Percentiles rank a stretch among this genome's conserved stretches.
phyloP scores from a whole-genome alignment of 1,140 invertebrate genomes.

The Chironomus tepperi region DNA sequence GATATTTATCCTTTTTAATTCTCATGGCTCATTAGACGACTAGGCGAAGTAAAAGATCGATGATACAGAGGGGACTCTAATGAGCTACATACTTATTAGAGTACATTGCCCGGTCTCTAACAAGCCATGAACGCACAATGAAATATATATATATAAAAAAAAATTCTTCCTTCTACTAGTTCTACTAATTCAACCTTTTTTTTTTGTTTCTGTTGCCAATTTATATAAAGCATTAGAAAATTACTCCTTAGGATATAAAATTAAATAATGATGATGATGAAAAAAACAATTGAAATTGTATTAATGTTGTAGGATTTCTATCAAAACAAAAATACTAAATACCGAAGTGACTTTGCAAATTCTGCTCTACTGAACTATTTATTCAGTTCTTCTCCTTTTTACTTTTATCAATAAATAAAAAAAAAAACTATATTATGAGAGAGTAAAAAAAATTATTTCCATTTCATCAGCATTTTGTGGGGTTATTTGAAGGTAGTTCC shows the following conservation, averaged over 20 bases:
- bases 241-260: background rate
- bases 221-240: too few species aligned
- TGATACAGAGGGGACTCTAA: background rate
- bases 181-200: background rate
- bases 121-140: background rate
- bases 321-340: background rate
- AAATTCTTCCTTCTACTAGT: background rate
- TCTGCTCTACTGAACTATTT: background rate
- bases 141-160: background rate
- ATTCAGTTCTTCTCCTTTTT: background rate
- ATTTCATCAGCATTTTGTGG: background rate
- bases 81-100: background rate
- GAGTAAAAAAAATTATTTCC: background rate
- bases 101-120: background rate
- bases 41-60: background rate
- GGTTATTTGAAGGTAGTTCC: too few species aligned
- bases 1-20: background rate
- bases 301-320: constrained; percentile 13
- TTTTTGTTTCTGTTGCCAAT: background rate
- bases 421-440: background rate
- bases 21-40: background rate
- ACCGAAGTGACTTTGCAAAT: constrained; percentile 6
- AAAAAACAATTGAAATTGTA: background rate
- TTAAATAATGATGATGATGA: background rate
- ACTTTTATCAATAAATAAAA: background rate